Conservation (phyloP, 2,797 vertebrate species). For the Centroberyx gerrardi region DNA sequence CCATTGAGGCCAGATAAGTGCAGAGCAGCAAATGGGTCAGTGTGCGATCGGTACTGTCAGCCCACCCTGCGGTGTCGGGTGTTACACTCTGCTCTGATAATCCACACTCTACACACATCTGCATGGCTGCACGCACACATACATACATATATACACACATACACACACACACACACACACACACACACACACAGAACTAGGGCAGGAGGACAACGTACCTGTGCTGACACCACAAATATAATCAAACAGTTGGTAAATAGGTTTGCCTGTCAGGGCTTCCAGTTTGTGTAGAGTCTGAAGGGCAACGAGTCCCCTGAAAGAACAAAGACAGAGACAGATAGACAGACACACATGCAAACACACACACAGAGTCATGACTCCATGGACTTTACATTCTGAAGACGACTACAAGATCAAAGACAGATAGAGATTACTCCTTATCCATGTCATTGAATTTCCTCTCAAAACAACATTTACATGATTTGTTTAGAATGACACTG, state of each 20-base stretch:
- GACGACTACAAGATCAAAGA: not conserved
- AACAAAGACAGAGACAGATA: constrained; percentile 22
- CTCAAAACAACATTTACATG: constrained; percentile 7
- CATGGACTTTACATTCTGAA: not conserved
- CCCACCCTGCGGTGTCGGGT: constrained; percentile 7
- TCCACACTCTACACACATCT: constrained; percentile 22
- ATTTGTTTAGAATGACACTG: not conserved
- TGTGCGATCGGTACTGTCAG: constrained; percentile 40
- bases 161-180: constrained; percentile 11
- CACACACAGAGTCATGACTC: not conserved
- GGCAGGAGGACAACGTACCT: constrained; percentile 83
- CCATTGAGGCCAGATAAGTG: constrained; percentile 55
- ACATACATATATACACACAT: not conserved
- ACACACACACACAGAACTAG: constrained; percentile 43
- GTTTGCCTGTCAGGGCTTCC: constrained; percentile 93
- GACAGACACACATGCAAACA: constrained; percentile 1
- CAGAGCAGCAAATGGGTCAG: constrained; percentile 62
- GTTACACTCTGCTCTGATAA: constrained; percentile 49
- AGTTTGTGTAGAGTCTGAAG: constrained; percentile 94
- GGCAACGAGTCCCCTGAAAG: constrained; percentile 93
- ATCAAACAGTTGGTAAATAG: constrained; percentile 95
- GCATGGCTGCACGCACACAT: not conserved
- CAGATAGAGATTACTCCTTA: not conserved
- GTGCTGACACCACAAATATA: constrained; percentile 99
- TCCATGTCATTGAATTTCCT: constrained; percentile 4